Conservation (phyloP, 1,140 invertebrate genomes). For the Armadillidium nasatum region DNA sequence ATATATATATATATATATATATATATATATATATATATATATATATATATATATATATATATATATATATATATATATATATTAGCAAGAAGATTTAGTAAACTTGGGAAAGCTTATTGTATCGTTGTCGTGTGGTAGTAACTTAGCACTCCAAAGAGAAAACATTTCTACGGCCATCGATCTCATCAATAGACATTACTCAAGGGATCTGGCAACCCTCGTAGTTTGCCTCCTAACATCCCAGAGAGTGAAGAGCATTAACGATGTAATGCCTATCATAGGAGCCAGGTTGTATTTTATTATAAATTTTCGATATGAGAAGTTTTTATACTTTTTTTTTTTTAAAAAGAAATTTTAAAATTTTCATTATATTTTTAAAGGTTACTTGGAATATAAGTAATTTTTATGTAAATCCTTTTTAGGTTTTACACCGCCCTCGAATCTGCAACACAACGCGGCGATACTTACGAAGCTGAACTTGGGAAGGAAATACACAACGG, state of each 20-base stretch:
- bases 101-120: slow-evolving; percentile 86
- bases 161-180: slow-evolving; percentile 82
- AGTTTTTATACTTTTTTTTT: no score
- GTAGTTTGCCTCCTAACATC: slow-evolving; percentile 66
- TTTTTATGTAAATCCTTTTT: no score
- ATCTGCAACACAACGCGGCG: slow-evolving; percentile 74
- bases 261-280: slow-evolving; percentile 23
- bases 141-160: slow-evolving; percentile 76
- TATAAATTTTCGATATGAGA: no score
- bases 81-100: slow-evolving; percentile 82
- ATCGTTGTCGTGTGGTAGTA: slow-evolving; percentile 82
- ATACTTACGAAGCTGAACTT: slow-evolving; percentile 84
- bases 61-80: slow-evolving; percentile 27
- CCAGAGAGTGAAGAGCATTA: slow-evolving; percentile 22
- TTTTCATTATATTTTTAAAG: neutral
- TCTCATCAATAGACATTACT: slow-evolving; percentile 62
- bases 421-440: slow-evolving; percentile 94
- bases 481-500: slow-evolving; percentile 93
- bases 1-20: no score
- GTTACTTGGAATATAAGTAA: neutral
- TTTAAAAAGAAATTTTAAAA: no score
- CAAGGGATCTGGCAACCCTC: slow-evolving; percentile 86
- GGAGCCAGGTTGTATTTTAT: neutral
- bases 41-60: no score
- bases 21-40: no score